Evolutionary conservation across 1,140 invertebrate species (phyloP).

Genomic region (Plutomurus gul): DNA sequence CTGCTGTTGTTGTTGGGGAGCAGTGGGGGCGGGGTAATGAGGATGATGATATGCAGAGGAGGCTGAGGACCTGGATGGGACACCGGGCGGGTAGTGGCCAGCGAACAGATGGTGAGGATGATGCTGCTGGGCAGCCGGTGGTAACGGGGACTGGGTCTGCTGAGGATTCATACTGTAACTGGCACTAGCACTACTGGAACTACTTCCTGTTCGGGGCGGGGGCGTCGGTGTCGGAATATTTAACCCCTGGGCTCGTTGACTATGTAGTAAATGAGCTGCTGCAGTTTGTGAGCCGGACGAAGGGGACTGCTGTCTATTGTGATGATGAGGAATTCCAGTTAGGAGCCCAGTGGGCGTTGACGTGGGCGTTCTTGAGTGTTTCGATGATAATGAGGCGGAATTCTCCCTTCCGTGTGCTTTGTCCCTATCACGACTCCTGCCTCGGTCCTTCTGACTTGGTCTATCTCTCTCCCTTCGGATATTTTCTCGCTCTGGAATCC

Average conservation of each 20-base stretch:
- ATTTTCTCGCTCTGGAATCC: not conserved
- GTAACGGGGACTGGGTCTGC: not conserved
- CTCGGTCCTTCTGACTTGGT: not conserved
- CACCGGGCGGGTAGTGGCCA: not conserved
- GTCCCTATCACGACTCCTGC: constrained; percentile 35
- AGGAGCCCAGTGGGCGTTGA: constrained; percentile 27
- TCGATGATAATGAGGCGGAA: constrained; percentile 2
- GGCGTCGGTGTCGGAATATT: not conserved
- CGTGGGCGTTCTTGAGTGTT: constrained; percentile 5
- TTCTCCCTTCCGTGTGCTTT: constrained; percentile 32
- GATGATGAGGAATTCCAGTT: constrained; percentile 10
- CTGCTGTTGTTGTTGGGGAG: not conserved
- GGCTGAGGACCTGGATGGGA: not conserved
- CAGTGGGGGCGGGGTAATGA: not conserved
- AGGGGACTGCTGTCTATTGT: constrained; percentile 4
- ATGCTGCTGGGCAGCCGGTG: not conserved
- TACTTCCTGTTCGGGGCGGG: not conserved
- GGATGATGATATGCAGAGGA: constrained; percentile 2
- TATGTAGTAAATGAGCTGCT: not conserved
- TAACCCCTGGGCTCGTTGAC: not conserved
- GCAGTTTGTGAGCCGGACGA: not conserved
- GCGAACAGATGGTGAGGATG: constrained; percentile 1
- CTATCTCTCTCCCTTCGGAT: constrained; percentile 5
- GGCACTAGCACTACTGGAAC: constrained; percentile 2
- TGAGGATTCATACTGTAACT: not conserved